Conservation (phyloP, 1,140 invertebrate genomes). For the Galleria mellonella region DNA sequence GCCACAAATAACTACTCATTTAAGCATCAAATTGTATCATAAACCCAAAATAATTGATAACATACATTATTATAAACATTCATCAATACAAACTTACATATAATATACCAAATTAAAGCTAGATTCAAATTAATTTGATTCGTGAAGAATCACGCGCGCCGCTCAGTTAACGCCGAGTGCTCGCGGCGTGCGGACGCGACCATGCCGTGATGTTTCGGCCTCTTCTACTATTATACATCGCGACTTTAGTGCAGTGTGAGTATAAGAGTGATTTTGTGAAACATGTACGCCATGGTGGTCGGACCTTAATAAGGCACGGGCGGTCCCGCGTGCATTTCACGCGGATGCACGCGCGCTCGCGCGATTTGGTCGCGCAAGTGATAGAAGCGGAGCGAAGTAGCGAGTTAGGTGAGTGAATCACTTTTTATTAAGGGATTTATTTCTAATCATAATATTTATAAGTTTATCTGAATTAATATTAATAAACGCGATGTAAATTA, state of each 20-base stretch:
- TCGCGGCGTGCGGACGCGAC: constrained; percentile 31
- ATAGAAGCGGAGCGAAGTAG: constrained; percentile 53
- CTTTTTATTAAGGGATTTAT: no score
- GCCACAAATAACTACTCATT: no score
- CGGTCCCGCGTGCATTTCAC: constrained; percentile 46
- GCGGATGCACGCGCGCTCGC: constrained; percentile 34
- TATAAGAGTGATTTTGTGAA: constrained; percentile 47
- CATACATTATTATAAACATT: no score
- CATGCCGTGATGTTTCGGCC: constrained; percentile 35
- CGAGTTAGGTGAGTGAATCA: constrained; percentile 36
- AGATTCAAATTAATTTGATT: no score
- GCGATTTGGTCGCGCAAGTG: constrained; percentile 38
- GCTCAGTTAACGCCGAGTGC: constrained; percentile 30
- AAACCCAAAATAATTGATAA: no score
- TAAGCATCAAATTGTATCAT: no score
- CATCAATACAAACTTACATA: no score
- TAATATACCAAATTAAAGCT: no score
- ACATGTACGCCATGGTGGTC: constrained; percentile 34
- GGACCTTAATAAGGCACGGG: constrained; percentile 51
- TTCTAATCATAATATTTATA: no score
- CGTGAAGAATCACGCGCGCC: neutral
- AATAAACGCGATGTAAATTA: no score
- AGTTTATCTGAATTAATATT: no score
- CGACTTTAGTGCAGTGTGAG: constrained; percentile 49
- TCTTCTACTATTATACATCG: constrained; percentile 51